Percentiles rank a stretch among this genome's conserved stretches.
Conservation (phyloP, 2,888 invertebrate species). For the Agriopis leucophaearia region DNA sequence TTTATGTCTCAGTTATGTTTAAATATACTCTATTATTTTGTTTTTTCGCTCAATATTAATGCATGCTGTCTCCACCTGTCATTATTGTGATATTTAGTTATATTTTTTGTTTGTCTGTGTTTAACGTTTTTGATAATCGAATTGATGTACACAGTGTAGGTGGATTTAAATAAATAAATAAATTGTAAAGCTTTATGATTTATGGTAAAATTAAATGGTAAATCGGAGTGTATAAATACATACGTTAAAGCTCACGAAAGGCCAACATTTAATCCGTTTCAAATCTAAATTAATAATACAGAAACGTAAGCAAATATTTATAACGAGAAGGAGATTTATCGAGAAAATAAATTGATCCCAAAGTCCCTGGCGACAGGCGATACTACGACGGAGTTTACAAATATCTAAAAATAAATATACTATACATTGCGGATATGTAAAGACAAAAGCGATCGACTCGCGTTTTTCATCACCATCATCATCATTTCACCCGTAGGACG, state of each 20-base stretch:
- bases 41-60: no score
- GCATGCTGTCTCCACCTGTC: no score
- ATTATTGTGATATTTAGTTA: no score
- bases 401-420: background rate
- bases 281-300: slow-evolving; percentile 1
- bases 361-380: background rate
- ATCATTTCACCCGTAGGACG: no score
- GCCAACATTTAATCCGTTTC: background rate
- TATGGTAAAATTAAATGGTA: background rate
- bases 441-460: no score
- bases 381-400: background rate
- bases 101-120: no score
- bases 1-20: no score
- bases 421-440: no score
- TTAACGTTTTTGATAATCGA: no score
- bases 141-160: no score
- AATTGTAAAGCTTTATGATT: background rate
- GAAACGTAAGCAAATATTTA: slow-evolving; percentile 7
- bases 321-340: slow-evolving; percentile 10
- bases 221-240: slow-evolving; percentile 12
- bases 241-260: background rate
- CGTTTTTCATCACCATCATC: background rate
- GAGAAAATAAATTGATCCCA: slow-evolving; percentile 16
- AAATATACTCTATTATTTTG: no score
- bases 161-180: no score